Percentiles rank a stretch among this genome's conserved stretches.
These are phyloP conservation scores for Cathartes aura DNA, from an alignment of 2,113 vertebrate species.

Conservation along the genomic window DNA sequence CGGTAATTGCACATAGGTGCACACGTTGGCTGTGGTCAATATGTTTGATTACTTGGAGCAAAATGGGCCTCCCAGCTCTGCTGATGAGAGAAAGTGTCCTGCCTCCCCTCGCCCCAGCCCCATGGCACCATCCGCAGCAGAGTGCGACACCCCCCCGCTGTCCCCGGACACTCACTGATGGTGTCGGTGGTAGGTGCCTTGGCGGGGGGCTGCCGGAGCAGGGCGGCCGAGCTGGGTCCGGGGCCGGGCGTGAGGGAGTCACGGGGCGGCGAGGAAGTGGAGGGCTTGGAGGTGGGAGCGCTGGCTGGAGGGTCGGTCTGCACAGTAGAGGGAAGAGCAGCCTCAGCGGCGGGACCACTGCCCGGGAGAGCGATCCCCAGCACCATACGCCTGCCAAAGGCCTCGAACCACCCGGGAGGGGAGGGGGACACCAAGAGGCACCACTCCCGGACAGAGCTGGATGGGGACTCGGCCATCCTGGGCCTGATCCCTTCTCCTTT, in stretches of 20 bases:
- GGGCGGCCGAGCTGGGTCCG: conserved; percentile 80
- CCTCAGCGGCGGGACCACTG: accelerated
- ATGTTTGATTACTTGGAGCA: background rate
- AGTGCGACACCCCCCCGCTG: accelerated
- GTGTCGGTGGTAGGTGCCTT: conserved; percentile 78
- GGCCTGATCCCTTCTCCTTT: background rate
- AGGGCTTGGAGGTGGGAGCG: conserved; percentile 79
- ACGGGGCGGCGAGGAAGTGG: conserved; percentile 79
- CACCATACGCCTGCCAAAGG: too few relatives aligned
- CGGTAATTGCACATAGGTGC: background rate
- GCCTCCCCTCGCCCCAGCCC: background rate
- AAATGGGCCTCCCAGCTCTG: background rate
- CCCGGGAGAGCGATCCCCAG: background rate
- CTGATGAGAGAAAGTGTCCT: accelerated
- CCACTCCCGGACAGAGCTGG: background rate
- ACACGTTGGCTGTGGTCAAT: accelerated
- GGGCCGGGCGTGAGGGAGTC: conserved; percentile 81
- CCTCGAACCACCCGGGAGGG: accelerated
- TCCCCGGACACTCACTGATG: conserved; percentile 71
- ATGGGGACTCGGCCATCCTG: accelerated
- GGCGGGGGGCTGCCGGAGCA: conserved; percentile 79
- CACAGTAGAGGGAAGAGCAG: background rate
- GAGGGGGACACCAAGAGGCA: background rate
- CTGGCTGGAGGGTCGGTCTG: conserved; percentile 42
- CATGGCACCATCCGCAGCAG: accelerated